phyloP scores from a whole-genome alignment of 2,888 invertebrate species.

The Drosophila flavopinicola region DNA sequence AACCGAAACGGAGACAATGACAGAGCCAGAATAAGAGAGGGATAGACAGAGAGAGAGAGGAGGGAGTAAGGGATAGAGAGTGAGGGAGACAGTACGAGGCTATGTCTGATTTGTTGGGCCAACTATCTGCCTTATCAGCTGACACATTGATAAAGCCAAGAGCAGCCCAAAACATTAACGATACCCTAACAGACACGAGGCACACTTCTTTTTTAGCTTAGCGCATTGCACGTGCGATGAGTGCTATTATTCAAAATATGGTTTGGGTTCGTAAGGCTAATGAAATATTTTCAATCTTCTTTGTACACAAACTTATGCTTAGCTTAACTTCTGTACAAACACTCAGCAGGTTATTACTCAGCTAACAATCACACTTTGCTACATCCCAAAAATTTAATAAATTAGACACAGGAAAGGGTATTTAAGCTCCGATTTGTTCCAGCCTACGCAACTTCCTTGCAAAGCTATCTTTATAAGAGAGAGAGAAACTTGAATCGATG shows the following conservation, averaged over 20 bases:
- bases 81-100: conserved; percentile 12
- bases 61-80: background rate
- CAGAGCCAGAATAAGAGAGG: background rate
- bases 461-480: background rate
- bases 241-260: no score
- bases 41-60: background rate
- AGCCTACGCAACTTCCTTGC: no score
- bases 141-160: conserved; percentile 71
- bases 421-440: no score
- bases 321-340: no score
- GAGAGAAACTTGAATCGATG: conserved; percentile 34
- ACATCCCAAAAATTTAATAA: no score
- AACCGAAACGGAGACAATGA: conserved; percentile 11
- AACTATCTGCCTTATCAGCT: conserved; percentile 78
- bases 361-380: background rate
- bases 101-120: conserved; percentile 56
- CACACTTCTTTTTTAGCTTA: background rate
- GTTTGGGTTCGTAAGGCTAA: no score
- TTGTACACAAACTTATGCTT: no score
- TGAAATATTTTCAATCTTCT: no score
- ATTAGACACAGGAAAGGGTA: no score
- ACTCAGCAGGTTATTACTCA: background rate
- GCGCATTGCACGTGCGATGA: no score
- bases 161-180: conserved; percentile 40
- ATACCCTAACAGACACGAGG: conserved; percentile 21